A percentile compares a stretch with the other conserved stretches of the same genome.
Evolutionary conservation across 2,113 vertebrate genomes (phyloP).

Genomic region (Python bivittatus): DNA sequence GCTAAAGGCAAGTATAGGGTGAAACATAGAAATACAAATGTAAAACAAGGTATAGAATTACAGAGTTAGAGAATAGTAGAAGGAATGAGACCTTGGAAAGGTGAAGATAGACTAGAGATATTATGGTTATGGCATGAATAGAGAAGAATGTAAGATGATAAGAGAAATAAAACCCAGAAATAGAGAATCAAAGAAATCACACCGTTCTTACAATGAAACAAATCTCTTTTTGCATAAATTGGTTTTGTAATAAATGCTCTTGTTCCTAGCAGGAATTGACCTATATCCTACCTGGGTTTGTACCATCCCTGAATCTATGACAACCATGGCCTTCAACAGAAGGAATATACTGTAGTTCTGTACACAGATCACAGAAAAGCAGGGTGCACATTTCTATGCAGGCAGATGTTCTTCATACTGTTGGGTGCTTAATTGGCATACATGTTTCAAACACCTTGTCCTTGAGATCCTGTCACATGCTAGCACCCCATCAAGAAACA

Average conservation of each 20-base stretch:
- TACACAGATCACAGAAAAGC: background rate
- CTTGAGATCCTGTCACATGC: background rate
- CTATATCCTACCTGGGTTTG: background rate
- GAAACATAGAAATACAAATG: background rate
- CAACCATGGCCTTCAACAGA: background rate
- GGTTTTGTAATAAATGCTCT: background rate
- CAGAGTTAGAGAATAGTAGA: background rate
- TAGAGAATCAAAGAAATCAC: background rate
- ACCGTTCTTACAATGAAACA: background rate
- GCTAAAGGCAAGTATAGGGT: background rate
- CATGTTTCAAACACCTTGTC: background rate
- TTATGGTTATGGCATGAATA: background rate
- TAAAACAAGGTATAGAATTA: background rate
- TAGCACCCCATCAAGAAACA: background rate
- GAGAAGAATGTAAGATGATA: background rate
- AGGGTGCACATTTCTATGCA: background rate
- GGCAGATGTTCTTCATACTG: background rate
- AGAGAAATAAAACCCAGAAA: background rate
- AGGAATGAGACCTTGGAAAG: background rate
- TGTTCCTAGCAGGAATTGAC: background rate
- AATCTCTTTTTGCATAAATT: background rate
- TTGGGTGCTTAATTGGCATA: background rate
- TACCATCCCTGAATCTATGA: background rate
- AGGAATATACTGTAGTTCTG: background rate
- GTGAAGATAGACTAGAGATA: background rate